These are phyloP conservation scores for Megathymus violae DNA, from an alignment of 1,140 invertebrate genomes.

Conservation along the genomic window DNA sequence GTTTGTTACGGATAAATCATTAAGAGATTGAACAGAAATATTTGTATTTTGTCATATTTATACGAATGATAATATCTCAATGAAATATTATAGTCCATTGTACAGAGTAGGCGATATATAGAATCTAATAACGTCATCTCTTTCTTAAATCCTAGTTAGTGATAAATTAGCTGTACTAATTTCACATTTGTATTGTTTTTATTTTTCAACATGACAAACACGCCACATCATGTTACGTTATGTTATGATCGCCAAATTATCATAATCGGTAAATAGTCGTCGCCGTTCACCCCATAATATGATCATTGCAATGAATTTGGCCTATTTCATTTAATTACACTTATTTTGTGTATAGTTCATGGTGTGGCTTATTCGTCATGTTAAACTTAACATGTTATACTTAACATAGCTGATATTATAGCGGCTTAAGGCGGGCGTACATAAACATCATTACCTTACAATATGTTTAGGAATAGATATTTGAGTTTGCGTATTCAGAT, in stretches of 20 bases:
- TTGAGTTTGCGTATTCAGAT: constrained; percentile 79
- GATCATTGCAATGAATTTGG: constrained; percentile 76
- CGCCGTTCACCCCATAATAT: constrained; percentile 62
- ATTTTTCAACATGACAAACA: constrained; percentile 11
- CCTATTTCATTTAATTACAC: constrained; percentile 70
- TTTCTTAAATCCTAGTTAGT: constrained; percentile 76
- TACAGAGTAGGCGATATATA: constrained; percentile 79
- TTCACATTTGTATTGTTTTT: constrained; percentile 66
- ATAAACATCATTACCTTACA: constrained; percentile 71
- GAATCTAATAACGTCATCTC: constrained; percentile 65
- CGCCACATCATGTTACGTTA: constrained; percentile 13
- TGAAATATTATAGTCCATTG: constrained; percentile 81
- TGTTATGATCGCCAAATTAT: constrained; percentile 47
- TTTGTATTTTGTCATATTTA: constrained; percentile 83
- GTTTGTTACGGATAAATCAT: constrained; percentile 79
- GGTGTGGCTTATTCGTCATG: constrained; percentile 62
- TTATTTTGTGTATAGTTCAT: constrained; percentile 43
- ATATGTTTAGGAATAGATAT: constrained; percentile 73
- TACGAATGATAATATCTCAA: constrained; percentile 80
- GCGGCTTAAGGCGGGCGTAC: constrained; percentile 76
- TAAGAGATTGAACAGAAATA: constrained; percentile 73
- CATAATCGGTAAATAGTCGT: constrained; percentile 41
- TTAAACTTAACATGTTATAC: constrained; percentile 68
- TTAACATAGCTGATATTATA: constrained; percentile 81
- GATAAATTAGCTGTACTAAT: constrained; percentile 73